Conservation (phyloP, 2,113 vertebrate species). For the Gnathonemus echidnorhynchus region DNA sequence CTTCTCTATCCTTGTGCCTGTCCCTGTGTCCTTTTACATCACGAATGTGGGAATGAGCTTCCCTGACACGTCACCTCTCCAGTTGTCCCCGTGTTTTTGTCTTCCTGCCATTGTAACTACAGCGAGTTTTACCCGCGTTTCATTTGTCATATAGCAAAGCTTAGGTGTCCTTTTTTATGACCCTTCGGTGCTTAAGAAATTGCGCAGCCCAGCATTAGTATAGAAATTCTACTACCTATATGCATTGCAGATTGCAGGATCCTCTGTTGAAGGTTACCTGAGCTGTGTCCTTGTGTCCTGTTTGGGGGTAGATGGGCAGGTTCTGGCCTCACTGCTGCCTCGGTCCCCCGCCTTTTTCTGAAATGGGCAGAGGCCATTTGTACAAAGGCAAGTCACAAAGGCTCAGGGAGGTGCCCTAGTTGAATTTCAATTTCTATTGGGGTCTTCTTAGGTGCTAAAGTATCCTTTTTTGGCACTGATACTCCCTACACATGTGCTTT, state of each 20-base stretch:
- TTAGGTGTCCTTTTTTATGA: background rate
- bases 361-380: background rate
- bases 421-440: background rate
- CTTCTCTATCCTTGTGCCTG: background rate
- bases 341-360: background rate
- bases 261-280: background rate
- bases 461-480: background rate
- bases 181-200: background rate
- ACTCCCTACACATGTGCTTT: background rate
- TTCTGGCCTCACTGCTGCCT: background rate
- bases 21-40: background rate
- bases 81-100: background rate
- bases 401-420: background rate
- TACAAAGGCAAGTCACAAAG: background rate
- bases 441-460: background rate
- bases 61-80: background rate
- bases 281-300: background rate
- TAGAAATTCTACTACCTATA: background rate
- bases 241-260: background rate
- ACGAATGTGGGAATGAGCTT: background rate
- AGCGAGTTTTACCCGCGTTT: background rate
- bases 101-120: background rate
- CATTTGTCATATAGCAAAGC: background rate
- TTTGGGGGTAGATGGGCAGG: background rate
- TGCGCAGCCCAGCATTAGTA: background rate